phyloP scores from a whole-genome alignment of 2,797 vertebrate genomes.

The Spinus olivaceus region DNA sequence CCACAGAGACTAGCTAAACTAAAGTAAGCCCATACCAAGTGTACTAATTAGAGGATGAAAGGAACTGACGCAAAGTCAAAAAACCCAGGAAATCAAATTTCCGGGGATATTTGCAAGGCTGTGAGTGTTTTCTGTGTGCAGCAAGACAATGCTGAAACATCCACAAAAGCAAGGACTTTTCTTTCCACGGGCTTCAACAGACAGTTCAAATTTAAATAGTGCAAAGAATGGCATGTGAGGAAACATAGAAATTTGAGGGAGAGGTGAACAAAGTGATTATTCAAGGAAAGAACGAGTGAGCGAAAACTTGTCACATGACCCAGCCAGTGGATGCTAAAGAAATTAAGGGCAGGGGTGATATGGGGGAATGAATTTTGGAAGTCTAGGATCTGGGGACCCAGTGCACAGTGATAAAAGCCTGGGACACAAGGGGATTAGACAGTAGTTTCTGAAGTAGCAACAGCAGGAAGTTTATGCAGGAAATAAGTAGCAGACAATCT shows the following conservation, averaged over 20 bases:
- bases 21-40: background rate
- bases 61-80: background rate
- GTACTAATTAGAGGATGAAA: slow-evolving; percentile 17
- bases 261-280: background rate
- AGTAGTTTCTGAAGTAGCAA: slow-evolving; percentile 31
- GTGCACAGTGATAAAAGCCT: background rate
- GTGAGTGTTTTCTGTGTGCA: background rate
- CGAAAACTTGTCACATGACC: background rate
- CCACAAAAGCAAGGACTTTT: background rate
- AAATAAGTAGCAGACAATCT: slow-evolving; percentile 48
- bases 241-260: background rate
- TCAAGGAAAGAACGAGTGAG: background rate
- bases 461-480: slow-evolving; percentile 46
- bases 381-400: background rate
- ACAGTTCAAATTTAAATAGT: background rate
- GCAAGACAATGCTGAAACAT: background rate
- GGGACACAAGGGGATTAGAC: background rate
- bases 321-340: background rate
- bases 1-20: background rate
- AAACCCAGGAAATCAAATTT: background rate
- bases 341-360: background rate
- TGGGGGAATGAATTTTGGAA: background rate
- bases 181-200: background rate
- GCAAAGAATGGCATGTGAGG: background rate
- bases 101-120: background rate